Base-by-base conservation (phyloP, 2,113 vertebrate genomes). In the Thalassoma bifasciatum region DNA sequence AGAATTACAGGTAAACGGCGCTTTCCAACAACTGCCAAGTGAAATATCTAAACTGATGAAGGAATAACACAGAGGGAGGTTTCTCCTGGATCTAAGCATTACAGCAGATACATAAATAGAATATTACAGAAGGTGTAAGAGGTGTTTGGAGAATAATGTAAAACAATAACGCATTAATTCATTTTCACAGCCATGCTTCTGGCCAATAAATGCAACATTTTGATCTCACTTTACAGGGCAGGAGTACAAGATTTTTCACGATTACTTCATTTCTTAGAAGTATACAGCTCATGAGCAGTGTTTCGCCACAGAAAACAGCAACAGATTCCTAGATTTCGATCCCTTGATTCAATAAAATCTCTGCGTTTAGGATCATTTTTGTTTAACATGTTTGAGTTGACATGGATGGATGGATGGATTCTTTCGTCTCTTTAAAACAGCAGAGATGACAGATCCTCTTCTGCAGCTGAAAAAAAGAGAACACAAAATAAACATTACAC, bases 151-250 rank as follows among this genome's bases (percentile, higher is more conserved):
- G 40, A 42, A 13, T 42, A 10, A 40, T 77, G 44, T 40, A 64
- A 82, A 22, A 66, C 21, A 72, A 72, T 68, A 47, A 57, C 54
- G 40, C 67, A 37, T 5, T 59, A 59, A 79, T n/a, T 86, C 72
- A 51, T 40, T 24, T 12, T 57, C n/a, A 68, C 22, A 40, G 56
- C 64, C 2, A 14, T 52, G 40, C 47, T 65, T 42, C 10, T 44
- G n/a, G 38, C 26, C 21, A 65, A 72, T 30, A 6, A 30, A 6
- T 30, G 30, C 6, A 56, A 10, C 40, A 53, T 73, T 75, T 65
- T 51, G 75, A 58, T 70, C 36, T 26, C 2, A 36, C 69, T 75
- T 49, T 21, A 68, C 24, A 47, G 7, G 10, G 16, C 19, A 52
- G 12, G 7, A 63, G 8, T 30, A 30, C 30, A 26, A 51, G 58